Conservation (phyloP, 1,140 invertebrate species). For the Drosophila subobscura region DNA sequence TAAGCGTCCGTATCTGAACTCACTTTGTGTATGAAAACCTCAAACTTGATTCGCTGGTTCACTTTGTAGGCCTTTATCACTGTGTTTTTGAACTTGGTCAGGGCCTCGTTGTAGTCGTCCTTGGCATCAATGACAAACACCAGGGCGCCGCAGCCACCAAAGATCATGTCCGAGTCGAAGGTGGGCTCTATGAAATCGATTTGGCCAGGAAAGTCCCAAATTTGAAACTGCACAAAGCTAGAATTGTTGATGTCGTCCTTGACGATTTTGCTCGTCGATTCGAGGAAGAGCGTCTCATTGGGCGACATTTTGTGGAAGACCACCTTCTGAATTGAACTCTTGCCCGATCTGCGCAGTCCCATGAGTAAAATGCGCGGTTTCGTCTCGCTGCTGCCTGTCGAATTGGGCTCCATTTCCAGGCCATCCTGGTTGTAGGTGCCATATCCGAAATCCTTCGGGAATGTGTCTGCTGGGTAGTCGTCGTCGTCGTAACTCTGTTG, state of each 20-base stretch:
- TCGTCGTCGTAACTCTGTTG: conserved; percentile 88
- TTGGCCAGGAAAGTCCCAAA: conserved; percentile 99
- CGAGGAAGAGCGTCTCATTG: conserved; percentile 99
- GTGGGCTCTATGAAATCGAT: conserved; percentile 98
- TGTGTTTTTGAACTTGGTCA: conserved; percentile 95
- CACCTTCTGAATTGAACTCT: conserved; percentile 99
- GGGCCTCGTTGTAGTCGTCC: conserved; percentile 98
- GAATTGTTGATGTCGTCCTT: conserved; percentile 98
- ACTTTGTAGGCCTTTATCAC: conserved; percentile 98
- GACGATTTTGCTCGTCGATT: conserved; percentile 99
- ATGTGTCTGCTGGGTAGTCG: conserved; percentile 88
- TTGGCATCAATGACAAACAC: conserved; percentile 99
- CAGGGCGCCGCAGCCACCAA: conserved; percentile 96
- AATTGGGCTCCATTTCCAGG: conserved; percentile 58
- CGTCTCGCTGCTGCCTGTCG: conserved; percentile 75
- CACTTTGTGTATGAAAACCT: conserved; percentile 98
- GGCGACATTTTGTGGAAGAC: conserved; percentile 99
- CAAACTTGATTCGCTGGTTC: conserved; percentile 98
- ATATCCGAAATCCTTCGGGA: conserved; percentile 97
- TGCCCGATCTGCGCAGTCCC: conserved; percentile 98
- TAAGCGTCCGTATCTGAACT: conserved; percentile 11
- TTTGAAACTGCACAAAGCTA: conserved; percentile 99
- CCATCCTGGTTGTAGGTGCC: conserved; percentile 91
- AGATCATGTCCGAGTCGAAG: conserved; percentile 98
- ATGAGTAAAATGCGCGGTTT: conserved; percentile 97